Evolutionary conservation across 1,140 invertebrate genomes (phyloP), one percentile per base, ranked within the genome.

Genomic region (Calephelis nemesis): DNA sequence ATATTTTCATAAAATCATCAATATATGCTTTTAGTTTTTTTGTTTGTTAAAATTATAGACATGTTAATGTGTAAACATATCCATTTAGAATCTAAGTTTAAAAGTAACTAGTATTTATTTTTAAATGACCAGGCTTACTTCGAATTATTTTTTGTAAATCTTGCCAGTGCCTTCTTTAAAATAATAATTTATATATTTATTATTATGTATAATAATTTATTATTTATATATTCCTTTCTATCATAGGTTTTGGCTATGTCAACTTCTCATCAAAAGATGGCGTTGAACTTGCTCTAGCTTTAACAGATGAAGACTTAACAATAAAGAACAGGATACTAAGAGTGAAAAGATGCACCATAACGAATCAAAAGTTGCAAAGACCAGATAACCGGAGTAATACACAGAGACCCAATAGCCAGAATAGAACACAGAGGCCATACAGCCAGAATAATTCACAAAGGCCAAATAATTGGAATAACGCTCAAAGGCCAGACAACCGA

Each of bases 191-290:
- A n/a, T n/a, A n/a, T n/a, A n/a, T n/a, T n/a, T n/a, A n/a, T n/a
- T n/a, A n/a, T n/a, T n/a, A n/a, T n/a, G n/a, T n/a, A n/a, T n/a
- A n/a, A n/a, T n/a, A n/a, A n/a, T n/a, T n/a, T n/a, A n/a, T n/a
- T n/a, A n/a, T n/a, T n/a, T n/a, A n/a, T n/a, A n/a, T n/a, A n/a
- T n/a, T n/a, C n/a, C n/a, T 68, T 65, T 48, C 7, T 60, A 68
- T 80, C 77, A 13, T 71, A 92, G 92, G 94, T 64, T 93, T 95
- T 78, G 94, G 93, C 9, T 95, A 94, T 75, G 85, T 95, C 1
- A 95, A 95, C 78, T 95, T 95, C 70, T 78, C 87, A 65, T 92
- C 92, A 15, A 83, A 92, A 65, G 95, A 95, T 74, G 86, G 93
- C 13, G 95, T 94, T 5, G 91, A 94, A 78, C 78, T 95, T 9